Base-by-base conservation (phyloP, 2,113 vertebrate genomes). In the Hemicordylus capensis region DNA sequence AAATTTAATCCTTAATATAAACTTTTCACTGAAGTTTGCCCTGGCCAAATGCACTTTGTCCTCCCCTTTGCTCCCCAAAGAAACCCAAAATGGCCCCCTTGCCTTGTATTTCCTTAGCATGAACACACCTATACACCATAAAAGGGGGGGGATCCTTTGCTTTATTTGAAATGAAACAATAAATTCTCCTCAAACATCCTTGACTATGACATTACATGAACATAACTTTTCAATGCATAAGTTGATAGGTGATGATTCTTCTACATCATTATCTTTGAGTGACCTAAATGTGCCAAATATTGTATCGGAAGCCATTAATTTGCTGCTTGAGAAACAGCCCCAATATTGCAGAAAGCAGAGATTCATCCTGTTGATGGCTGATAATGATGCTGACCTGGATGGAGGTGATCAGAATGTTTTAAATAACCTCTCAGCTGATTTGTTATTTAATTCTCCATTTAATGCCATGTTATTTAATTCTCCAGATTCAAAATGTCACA, bases 211-310 rank as follows among this genome's bases (percentile, higher is more conserved):
- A 83, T 64, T 70, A 61, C 10, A 48, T 37, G n/a, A 42, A 51
- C 58, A 75, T 20, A 63, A 54, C 26, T 61, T 54, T 61, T 78
- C 75, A 83, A n/a, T 83, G 73, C 48, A 73, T 26, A 83, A n/a
- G 11, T 7, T 73, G 81, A 87, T 28, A 74, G 58, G 37, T 79
- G 34, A 74, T 83, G 48, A 10, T 77, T 90, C 44, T 76, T 88
- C 37, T 76, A 66, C 67, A 86, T 86, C 70, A 69, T 80, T 64
- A 4, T 83, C 58, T 88, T 51, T 63, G 87, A 84, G 82, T 80
- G 84, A 76, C 20, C 7, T 37, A 83, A 80, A 86, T 86, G 37
- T 75, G 85, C 61, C 69, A 86, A 44, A 51, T 34, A 74, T 4
- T 66, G 5, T 59, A 93, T 88, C 64, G 63, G 42, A 63, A 39